Evolutionary conservation across 2,113 vertebrate species (phyloP), one percentile per base, ranked within the genome.

Genomic region (Daubentonia madagascariensis): DNA sequence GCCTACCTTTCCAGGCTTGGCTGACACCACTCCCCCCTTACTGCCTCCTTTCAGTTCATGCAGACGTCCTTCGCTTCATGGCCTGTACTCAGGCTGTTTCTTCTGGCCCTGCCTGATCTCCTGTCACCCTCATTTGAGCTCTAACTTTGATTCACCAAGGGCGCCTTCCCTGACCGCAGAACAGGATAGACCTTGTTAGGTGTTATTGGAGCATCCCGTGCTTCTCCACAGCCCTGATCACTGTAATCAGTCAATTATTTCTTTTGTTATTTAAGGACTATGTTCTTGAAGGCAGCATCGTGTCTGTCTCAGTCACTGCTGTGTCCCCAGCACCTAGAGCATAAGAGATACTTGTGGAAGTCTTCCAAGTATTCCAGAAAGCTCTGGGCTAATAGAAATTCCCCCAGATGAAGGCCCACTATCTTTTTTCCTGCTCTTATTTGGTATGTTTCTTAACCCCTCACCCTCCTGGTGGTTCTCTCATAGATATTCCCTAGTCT

Each of bases 351-450:
- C 80, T 96, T 32, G 20, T 63, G 32, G 43, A 72, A 75, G 78
- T 81, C 50, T 76, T 67, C 20, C 54, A 17, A 5, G 48, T 70
- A 35, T 81, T 80, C 67, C 79, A 54, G 89, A 76, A 92, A 73
- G 20, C 65, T 79, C 63, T 79, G 35, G 20, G 37, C 22, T 48
- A 37, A 13, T 54, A 57, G 50, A 43, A 80, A 32, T 79, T 70
- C 43, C 14, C 85, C 17, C 18, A 30, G 52, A 59, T n/a, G 57
- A 67, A 70, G 3, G 6, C 80, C 63, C 63, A 16, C 30, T 88
- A 0, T 73, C 3, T 65, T 59, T 59, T 20, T 7, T 65, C 28
- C 72, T 45, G 18, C 43, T 68, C 10, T 88, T 85, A 40, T 25
- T 6, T 37, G n/a, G 10, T 80, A 6, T 23, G 1, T 54, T 83